Percentiles rank a stretch among this genome's conserved stretches.
Conservation (phyloP, 2,797 vertebrate species). For the Fistularia commersonii region DNA sequence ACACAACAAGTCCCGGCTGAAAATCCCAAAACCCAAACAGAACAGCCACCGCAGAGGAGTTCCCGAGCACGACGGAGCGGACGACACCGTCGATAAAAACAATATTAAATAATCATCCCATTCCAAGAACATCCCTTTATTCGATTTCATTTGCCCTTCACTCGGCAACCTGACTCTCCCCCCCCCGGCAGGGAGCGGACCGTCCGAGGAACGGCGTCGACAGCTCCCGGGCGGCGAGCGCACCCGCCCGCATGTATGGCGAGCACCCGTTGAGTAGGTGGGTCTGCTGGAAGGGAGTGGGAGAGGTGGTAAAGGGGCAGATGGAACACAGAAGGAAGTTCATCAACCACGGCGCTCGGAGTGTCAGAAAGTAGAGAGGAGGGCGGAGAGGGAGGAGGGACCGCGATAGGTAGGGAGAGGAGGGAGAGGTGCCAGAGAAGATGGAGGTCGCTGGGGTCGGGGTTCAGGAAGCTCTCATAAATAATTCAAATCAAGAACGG, state of each 20-base stretch:
- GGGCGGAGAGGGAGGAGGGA: slow-evolving; percentile 23
- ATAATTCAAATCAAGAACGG: background rate
- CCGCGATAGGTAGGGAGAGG: slow-evolving; percentile 54
- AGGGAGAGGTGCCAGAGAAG: slow-evolving; percentile 41
- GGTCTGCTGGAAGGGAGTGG: slow-evolving; percentile 81
- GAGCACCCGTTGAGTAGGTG: slow-evolving; percentile 85
- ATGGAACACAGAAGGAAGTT: slow-evolving; percentile 89
- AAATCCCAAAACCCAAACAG: too few relatives aligned
- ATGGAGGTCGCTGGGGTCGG: slow-evolving; percentile 30
- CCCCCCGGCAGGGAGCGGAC: slow-evolving; percentile 53
- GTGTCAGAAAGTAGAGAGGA: slow-evolving; percentile 75
- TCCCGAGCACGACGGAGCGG: too few relatives aligned
- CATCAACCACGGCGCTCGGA: slow-evolving; percentile 69
- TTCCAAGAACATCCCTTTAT: too few relatives aligned
- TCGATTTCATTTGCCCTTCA: slow-evolving; percentile 17
- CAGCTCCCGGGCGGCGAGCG: slow-evolving; percentile 60
- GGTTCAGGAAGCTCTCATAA: slow-evolving; percentile 59
- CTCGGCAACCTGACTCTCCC: slow-evolving; percentile 39
- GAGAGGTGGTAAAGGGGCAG: slow-evolving; percentile 83
- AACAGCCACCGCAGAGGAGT: too few relatives aligned
- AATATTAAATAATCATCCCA: background rate
- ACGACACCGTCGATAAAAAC: background rate
- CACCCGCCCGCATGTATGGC: slow-evolving; percentile 59
- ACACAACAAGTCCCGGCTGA: too few relatives aligned
- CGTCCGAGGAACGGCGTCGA: slow-evolving; percentile 52